Percentiles rank a stretch among this genome's conserved stretches.
phyloP scores from a whole-genome alignment of 2,113 vertebrate species.

The Aix galericulata region DNA sequence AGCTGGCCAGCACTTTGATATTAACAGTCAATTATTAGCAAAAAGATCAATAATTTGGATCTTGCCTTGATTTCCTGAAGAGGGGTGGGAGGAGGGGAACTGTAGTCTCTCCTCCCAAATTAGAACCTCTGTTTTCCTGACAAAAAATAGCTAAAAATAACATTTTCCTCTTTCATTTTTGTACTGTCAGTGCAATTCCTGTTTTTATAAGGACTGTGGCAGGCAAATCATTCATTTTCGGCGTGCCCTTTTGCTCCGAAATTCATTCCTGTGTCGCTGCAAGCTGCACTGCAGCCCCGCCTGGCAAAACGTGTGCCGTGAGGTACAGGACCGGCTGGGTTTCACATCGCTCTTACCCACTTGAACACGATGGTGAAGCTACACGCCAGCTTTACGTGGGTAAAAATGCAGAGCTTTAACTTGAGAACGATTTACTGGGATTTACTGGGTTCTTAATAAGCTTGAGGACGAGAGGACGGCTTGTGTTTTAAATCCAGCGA shows the following conservation, averaged over 20 bases:
- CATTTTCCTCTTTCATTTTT: neutral
- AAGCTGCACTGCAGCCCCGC: neutral
- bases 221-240: accelerated
- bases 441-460: neutral
- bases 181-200: neutral
- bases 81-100: neutral
- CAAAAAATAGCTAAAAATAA: neutral
- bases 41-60: neutral
- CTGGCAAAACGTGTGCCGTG: neutral
- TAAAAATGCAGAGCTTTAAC: neutral
- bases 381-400: accelerated
- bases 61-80: neutral
- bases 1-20: neutral
- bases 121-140: neutral
- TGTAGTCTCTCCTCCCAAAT: neutral
- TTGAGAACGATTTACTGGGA: neutral
- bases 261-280: neutral
- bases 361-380: neutral
- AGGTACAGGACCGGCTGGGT: accelerated
- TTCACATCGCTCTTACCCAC: neutral
- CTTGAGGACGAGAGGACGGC: neutral
- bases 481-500: neutral
- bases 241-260: neutral
- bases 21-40: neutral
- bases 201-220: neutral